phyloP scores from a whole-genome alignment of 1,140 invertebrate species.

The Trialeurodes vaporariorum region DNA sequence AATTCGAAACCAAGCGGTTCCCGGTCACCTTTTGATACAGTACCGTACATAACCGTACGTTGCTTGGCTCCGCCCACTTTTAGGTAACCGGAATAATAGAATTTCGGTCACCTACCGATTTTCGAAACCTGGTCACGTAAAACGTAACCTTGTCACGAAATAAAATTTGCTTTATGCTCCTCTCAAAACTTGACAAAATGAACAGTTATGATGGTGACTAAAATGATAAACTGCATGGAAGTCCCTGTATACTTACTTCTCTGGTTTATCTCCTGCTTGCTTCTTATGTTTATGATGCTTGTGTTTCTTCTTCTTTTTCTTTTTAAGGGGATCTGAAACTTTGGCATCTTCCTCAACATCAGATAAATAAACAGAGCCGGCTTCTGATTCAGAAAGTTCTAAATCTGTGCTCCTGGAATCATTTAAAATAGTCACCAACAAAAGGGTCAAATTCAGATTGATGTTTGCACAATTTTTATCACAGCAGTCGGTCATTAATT shows the following conservation, averaged over 20 bases:
- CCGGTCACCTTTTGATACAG: no score
- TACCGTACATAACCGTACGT: no score
- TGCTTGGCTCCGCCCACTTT: no score
- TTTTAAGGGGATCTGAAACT: slow-evolving; percentile 31
- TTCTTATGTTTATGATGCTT: slow-evolving; percentile 45
- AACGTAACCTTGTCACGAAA: no score
- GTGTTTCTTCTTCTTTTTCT: slow-evolving; percentile 43
- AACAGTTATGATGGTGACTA: neutral
- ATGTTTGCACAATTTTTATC: neutral
- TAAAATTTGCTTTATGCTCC: no score
- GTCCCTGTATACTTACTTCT: slow-evolving; percentile 17
- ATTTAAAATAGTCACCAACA: neutral
- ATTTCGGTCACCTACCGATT: no score
- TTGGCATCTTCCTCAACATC: slow-evolving; percentile 14
- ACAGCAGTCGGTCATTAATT: neutral
- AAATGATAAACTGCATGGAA: neutral
- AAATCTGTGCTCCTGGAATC: neutral
- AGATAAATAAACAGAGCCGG: slow-evolving; percentile 7
- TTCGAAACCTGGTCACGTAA: no score
- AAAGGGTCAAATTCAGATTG: neutral
- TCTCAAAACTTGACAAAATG: no score
- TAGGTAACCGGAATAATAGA: no score
- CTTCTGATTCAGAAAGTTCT: neutral
- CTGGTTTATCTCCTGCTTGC: slow-evolving; percentile 26
- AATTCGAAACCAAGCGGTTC: no score